Conservation (phyloP, 2,113 vertebrate genomes). For the Ptilonorhynchus violaceus region DNA sequence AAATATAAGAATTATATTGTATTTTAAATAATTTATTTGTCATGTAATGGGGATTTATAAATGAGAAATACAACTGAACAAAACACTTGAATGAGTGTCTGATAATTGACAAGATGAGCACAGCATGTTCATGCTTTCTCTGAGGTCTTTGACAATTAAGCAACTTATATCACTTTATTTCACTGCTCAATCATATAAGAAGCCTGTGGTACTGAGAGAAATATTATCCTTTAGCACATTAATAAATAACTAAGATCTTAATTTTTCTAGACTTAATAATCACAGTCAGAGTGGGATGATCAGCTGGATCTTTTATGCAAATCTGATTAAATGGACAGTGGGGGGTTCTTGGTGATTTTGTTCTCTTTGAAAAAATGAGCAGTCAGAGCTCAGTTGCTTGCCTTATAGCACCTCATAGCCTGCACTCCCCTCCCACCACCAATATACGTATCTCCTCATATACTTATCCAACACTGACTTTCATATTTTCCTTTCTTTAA, state of each 20-base stretch:
- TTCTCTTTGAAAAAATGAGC: neutral
- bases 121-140: neutral
- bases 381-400: neutral
- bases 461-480: conserved; percentile 9
- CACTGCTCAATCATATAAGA: neutral
- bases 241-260: neutral
- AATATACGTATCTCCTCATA: neutral
- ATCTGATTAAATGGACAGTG: neutral
- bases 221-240: neutral
- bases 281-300: neutral
- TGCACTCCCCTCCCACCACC: neutral
- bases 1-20: neutral
- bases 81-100: neutral
- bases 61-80: neutral
- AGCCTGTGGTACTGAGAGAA: neutral
- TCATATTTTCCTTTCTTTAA: conserved; percentile 25
- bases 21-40: neutral
- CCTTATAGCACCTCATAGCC: neutral
- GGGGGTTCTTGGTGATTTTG: neutral
- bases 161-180: neutral
- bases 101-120: neutral
- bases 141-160: neutral
- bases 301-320: neutral
- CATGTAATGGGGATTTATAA: neutral
- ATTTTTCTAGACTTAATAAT: neutral